These are phyloP conservation scores for Diadema setosum DNA, from an alignment of 35 echinoderm and acorn worm genomes.

Conservation along the genomic window DNA sequence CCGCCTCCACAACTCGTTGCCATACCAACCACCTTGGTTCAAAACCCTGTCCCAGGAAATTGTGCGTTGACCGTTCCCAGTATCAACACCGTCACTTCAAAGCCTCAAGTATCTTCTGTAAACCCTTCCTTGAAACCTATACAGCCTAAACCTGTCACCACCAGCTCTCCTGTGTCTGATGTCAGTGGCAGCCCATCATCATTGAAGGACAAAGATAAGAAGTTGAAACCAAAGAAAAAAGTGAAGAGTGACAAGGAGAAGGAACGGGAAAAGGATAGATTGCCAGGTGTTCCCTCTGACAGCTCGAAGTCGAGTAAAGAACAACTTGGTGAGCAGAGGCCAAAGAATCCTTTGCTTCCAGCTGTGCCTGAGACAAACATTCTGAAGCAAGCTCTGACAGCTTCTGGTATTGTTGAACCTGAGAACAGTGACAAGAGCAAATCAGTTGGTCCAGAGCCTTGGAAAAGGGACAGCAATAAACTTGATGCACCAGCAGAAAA, in stretches of 20 bases:
- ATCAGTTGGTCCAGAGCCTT: not conserved
- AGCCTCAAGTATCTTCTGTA: constrained; percentile 40
- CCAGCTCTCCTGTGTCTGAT: constrained; percentile 41
- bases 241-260: constrained; percentile 69
- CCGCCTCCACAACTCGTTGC: constrained; percentile 88
- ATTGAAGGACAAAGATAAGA: constrained; percentile 78
- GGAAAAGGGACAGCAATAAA: constrained; percentile 5
- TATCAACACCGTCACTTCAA: constrained; percentile 52
- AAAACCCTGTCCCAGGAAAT: constrained; percentile 42
- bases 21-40: constrained; percentile 65
- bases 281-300: constrained; percentile 20
- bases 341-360: constrained; percentile 33
- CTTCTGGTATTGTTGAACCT: constrained; percentile 64
- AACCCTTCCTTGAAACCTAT: constrained; percentile 84
- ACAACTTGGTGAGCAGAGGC: constrained; percentile 16
- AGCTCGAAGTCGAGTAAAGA: constrained; percentile 5
- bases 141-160: constrained; percentile 79
- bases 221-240: constrained; percentile 64
- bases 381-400: constrained; percentile 83
- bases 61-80: constrained; percentile 28
- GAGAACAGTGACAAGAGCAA: constrained; percentile 34
- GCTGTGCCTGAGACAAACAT: constrained; percentile 77
- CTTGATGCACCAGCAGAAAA: not conserved
- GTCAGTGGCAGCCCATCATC: constrained; percentile 29
- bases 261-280: constrained; percentile 34